Evolutionary conservation across 2,888 invertebrate genomes (phyloP).

Genomic region (Thecocarcelia acutangulata): DNA sequence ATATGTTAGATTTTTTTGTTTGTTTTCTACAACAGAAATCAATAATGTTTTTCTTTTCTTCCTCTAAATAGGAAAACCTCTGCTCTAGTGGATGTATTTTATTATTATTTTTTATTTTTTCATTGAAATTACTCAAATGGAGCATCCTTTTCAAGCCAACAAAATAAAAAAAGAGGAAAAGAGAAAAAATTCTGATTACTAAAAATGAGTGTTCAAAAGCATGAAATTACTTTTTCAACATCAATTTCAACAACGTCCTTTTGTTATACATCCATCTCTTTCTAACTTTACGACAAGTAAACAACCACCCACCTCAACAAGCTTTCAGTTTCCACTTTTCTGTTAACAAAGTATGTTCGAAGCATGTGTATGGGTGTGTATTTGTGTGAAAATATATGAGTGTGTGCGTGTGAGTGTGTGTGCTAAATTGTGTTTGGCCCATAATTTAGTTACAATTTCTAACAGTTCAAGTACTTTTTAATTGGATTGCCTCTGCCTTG

Average conservation of each 20-base stretch:
- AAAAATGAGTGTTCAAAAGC: conserved; percentile 54
- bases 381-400: no score
- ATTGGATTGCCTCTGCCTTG: conserved; percentile 70
- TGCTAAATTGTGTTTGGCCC: conserved; percentile 48
- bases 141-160: conserved; percentile 47
- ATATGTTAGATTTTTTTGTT: not conserved
- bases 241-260: not conserved
- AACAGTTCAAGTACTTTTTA: conserved; percentile 73
- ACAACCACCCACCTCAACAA: conserved; percentile 23
- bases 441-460: conserved; percentile 66
- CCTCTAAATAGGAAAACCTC: not conserved
- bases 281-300: conserved; percentile 16
- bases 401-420: conserved; percentile 16
- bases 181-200: not conserved
- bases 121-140: not conserved
- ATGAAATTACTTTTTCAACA: conserved; percentile 63
- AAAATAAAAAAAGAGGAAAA: conserved; percentile 5
- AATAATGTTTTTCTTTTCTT: conserved; percentile 15
- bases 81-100: conserved; percentile 12
- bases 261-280: conserved; percentile 33
- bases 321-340: not conserved
- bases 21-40: conserved; percentile 16
- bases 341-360: not conserved
- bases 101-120: not conserved
- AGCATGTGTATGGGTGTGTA: not conserved